These are phyloP conservation scores for Euzophera pinguis DNA, from an alignment of 2,888 invertebrate species.

Conservation along the genomic window DNA sequence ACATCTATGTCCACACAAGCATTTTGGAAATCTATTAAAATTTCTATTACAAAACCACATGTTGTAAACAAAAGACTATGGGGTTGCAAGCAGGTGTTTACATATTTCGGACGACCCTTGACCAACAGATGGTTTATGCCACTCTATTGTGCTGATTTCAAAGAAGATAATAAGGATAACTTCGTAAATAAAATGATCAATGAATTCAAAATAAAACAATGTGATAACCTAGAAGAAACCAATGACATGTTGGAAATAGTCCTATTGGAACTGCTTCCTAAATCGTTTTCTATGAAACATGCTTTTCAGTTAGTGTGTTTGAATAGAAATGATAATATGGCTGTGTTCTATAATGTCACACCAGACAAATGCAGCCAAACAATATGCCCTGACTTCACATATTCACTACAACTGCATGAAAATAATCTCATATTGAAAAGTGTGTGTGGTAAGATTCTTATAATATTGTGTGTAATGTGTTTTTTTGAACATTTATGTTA, in stretches of 20 bases:
- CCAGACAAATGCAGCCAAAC: slow-evolving; percentile 46
- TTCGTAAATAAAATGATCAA: slow-evolving; percentile 20
- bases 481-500: too few relatives aligned
- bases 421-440: slow-evolving; percentile 58
- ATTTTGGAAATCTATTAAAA: slow-evolving; percentile 83
- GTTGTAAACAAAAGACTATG: slow-evolving; percentile 86
- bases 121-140: slow-evolving; percentile 25
- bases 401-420: slow-evolving; percentile 57
- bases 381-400: slow-evolving; percentile 72
- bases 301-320: slow-evolving; percentile 57
- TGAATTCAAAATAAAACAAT: slow-evolving; percentile 24
- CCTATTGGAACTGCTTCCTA: slow-evolving; percentile 58
- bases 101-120: slow-evolving; percentile 25
- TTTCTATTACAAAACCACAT: slow-evolving; percentile 85
- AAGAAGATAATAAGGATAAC: slow-evolving; percentile 25
- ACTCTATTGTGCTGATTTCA: slow-evolving; percentile 18
- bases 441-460: slow-evolving; percentile 50
- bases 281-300: slow-evolving; percentile 46
- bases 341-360: slow-evolving; percentile 71
- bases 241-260: slow-evolving; percentile 36
- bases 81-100: slow-evolving; percentile 61
- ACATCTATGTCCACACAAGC: slow-evolving; percentile 20
- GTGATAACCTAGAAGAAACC: slow-evolving; percentile 14
- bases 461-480: too few relatives aligned
- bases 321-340: slow-evolving; percentile 50